phyloP scores from a whole-genome alignment of 2,797 vertebrate species.

The Tamandua tetradactyla region DNA sequence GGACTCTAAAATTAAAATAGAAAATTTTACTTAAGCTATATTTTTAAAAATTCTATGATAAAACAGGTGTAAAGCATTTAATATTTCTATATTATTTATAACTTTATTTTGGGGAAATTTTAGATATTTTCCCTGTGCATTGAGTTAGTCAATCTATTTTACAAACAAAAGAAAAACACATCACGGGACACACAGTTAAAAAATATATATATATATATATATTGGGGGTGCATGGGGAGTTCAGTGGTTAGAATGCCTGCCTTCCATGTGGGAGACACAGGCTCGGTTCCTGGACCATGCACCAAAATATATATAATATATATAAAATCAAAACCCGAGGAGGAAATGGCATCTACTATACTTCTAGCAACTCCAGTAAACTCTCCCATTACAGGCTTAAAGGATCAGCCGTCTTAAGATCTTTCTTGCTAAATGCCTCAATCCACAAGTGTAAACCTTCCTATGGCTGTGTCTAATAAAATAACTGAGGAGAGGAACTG shows the following conservation, averaged over 20 bases:
- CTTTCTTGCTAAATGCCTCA: background rate
- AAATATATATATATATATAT: background rate
- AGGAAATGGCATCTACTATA: conserved; percentile 47
- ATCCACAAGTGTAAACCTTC: background rate
- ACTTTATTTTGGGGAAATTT: background rate
- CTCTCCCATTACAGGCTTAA: conserved; percentile 33
- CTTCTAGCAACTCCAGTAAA: conserved; percentile 3
- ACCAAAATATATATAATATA: too few relatives aligned
- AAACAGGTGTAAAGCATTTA: background rate
- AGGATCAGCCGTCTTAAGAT: background rate
- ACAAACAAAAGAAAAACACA: conserved; percentile 63
- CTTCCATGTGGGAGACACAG: too few relatives aligned
- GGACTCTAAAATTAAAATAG: conserved; percentile 61
- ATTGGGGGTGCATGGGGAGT: too few relatives aligned
- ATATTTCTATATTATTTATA: background rate
- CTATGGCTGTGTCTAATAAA: background rate
- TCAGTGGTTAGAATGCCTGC: too few relatives aligned
- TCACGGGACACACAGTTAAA: background rate
- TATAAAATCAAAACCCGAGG: too few relatives aligned
- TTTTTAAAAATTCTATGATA: conserved; percentile 24
- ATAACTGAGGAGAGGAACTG: background rate
- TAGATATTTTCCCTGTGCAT: background rate
- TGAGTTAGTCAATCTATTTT: conserved; percentile 62
- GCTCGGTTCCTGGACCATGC: too few relatives aligned
- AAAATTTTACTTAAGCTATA: conserved; percentile 60